Base-by-base conservation (phyloP, 2,113 vertebrate genomes). In the Etheostoma cragini region DNA sequence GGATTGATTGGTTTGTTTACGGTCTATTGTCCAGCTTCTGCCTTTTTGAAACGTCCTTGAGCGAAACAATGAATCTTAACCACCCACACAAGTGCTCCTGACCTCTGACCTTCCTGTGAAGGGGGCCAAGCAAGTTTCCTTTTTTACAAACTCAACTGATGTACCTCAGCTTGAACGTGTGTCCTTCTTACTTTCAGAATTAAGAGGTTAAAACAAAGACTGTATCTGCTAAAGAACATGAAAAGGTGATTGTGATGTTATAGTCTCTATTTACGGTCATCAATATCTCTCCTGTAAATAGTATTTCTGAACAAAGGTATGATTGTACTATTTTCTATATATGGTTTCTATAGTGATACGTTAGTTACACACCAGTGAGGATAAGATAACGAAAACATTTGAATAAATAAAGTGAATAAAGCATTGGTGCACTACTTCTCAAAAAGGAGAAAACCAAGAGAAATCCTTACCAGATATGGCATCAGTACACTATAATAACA, bases 61-160 rank as follows among this genome's bases (percentile, higher is more conserved):
- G 62, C 1, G 22, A 56, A 56, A 76, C 73, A 76, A 66, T 76
- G 61, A 56, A 47, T 33, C 24, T 52, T 15, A 19, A 24, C 38
- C 56, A 49, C 19, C 56, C 15, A 72, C 73, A 46, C 50, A 17
- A 33, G 38, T 4, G 35, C 73, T n/a, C 38, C 61, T 56, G 62
- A 66, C 73, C 73, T 76, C 17, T 33, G 73, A 56, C 50, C 73
- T 76, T 65, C 72, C 50, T 46, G 16, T 30, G 8, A 26, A 42
- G 17, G 4, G 0, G 4, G 24, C 42, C 19, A 73, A 52, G 49
- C 16, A 16, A n/a, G 62, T 66, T 75, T 75, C 33, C 49, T 61
- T 62, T 53, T 17, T 22, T 33, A 53, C 11, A 42, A 38, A 17
- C 57, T 22, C 56, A 50, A 7, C 45, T 42, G 3, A 53, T 35